Base-by-base conservation (phyloP, 2,888 invertebrate species). In the Ormyrus rosae region DNA sequence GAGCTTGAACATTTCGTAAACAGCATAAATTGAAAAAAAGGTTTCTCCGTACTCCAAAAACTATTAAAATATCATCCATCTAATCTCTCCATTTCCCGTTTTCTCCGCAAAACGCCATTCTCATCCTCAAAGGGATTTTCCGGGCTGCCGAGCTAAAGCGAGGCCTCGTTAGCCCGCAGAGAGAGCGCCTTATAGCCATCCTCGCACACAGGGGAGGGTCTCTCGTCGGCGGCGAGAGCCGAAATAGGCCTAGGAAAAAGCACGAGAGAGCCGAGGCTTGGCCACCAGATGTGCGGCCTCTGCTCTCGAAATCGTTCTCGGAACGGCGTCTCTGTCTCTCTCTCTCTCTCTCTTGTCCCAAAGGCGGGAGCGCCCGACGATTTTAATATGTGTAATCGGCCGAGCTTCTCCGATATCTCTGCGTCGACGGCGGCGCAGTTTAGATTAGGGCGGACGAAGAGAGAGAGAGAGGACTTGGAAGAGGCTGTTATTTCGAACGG, bases 401-500 rank as follows among this genome's bases (percentile, higher is more conserved):
- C 19, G 19, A 1, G 19, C 1, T 19, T 19, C 19, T 19, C 9
- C 51, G 53, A 19, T 13, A 45, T 64, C 64, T 73, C 64, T 56
- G 56, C 73, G 45, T 58, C 69, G 19, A 19, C 19, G 10, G 53
- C 60, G 51, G 53, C 61, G 48, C 6, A 67, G 60, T 60, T 73
- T 19, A 63, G 68, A 60, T 77, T 56, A 46, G 19, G 19, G 34
- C 64, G n/a, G 73, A 8, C 55, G 56, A 1, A 6, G 8, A n/a
- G 48, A 45, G 6, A 11, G 60, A 55, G 60, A 71, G 46, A n/a
- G 48, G 48, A 60, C 13, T 11, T 19, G 63, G 45, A 50, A 61
- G 72, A 61, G 72, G 51, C 67, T 78, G 67, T 79, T 78, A 78
- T 78, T 78, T 74, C 45, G 56, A 74, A 75, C 9, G 73, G 50